These are phyloP conservation scores for Probosciger aterrimus DNA, from an alignment of 2,113 vertebrate genomes.

Conservation along the genomic window DNA sequence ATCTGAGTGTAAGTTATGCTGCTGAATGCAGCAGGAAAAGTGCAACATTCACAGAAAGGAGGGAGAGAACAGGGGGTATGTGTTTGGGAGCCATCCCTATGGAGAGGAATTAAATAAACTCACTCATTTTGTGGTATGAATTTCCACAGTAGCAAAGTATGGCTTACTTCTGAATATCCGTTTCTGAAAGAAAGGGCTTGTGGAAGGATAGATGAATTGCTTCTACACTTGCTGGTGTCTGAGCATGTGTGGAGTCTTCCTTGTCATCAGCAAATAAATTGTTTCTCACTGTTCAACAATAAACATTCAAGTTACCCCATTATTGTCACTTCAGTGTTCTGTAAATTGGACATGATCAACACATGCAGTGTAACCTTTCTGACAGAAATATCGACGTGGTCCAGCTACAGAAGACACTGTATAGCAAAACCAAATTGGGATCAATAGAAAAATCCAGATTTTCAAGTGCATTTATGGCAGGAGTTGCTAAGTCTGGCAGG, in stretches of 20 bases:
- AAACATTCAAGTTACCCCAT: background rate
- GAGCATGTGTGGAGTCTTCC: background rate
- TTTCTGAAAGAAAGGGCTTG: background rate
- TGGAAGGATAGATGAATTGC: background rate
- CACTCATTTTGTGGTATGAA: background rate
- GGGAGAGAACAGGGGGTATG: background rate
- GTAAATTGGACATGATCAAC: background rate
- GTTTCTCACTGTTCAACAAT: background rate
- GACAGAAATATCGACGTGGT: background rate
- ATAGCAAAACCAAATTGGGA: background rate
- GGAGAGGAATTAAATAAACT: background rate
- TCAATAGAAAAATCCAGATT: conserved; percentile 45
- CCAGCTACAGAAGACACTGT: background rate
- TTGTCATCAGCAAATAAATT: background rate
- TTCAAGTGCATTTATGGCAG: background rate
- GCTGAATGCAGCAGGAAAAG: background rate
- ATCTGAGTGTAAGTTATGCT: background rate
- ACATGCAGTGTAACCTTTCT: background rate
- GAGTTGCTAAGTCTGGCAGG: conserved; percentile 18
- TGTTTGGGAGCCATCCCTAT: background rate
- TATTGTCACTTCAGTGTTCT: background rate
- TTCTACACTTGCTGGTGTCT: background rate
- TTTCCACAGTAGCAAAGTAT: background rate
- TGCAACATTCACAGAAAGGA: background rate
- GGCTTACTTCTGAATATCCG: background rate